Percentiles rank a stretch among this genome's conserved stretches.
These are phyloP conservation scores for Oophaga pumilio DNA, from an alignment of 2,113 vertebrate species.

Conservation along the genomic window DNA sequence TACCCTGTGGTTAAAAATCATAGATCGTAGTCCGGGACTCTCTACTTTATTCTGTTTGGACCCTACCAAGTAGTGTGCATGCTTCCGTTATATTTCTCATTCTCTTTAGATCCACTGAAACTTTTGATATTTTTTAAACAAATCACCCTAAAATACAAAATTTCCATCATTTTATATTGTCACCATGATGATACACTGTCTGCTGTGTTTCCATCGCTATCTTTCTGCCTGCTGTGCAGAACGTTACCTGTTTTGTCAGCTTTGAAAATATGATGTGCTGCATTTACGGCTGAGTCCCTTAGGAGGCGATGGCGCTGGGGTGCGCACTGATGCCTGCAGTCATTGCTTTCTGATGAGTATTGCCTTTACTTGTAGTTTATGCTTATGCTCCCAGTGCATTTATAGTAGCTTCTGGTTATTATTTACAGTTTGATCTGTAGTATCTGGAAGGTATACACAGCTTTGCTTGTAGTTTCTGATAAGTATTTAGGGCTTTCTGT, in stretches of 20 bases:
- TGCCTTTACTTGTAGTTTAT: neutral
- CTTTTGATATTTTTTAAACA: too few relatives aligned
- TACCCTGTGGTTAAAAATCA: too few relatives aligned
- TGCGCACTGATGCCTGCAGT: neutral
- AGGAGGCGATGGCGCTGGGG: conserved; percentile 6
- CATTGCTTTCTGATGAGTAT: neutral
- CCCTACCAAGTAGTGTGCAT: too few relatives aligned
- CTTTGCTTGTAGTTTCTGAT: neutral
- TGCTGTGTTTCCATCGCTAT: neutral
- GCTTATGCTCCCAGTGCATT: neutral
- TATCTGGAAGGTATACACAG: neutral
- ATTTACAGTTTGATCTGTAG: conserved; percentile 21
- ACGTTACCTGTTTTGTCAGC: conserved; percentile 2
- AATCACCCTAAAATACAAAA: too few relatives aligned
- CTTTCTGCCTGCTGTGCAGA: neutral
- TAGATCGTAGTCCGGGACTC: too few relatives aligned
- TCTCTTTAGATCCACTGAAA: too few relatives aligned
- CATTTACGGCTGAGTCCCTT: conserved; percentile 18
- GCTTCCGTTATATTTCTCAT: too few relatives aligned
- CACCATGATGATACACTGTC: too few relatives aligned
- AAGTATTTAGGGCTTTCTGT: conserved; percentile 12
- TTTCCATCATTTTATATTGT: too few relatives aligned
- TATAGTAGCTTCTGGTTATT: neutral
- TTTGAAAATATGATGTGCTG: conserved; percentile 2
- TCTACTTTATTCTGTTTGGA: too few relatives aligned